A percentile compares a stretch with the other conserved stretches of the same genome.
phyloP scores from a whole-genome alignment of 2,797 vertebrate genomes.

The Pangasius sanitwongsei region DNA sequence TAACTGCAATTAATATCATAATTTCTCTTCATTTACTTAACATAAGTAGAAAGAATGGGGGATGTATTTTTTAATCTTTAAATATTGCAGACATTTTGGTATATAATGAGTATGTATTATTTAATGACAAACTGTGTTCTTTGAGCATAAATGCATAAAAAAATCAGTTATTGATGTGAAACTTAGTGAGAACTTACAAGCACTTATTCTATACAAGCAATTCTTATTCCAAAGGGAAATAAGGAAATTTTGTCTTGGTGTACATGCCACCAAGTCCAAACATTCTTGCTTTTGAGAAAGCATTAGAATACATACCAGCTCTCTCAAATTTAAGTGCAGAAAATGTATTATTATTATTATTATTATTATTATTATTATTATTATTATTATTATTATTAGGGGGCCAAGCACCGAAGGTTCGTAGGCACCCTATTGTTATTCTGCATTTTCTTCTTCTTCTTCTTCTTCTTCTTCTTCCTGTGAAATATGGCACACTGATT shows the following conservation, averaged over 20 bases:
- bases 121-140: not conserved
- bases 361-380: not conserved
- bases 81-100: constrained; percentile 35
- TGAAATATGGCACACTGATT: no score
- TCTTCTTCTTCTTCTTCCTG: no score
- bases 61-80: constrained; percentile 35
- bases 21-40: constrained; percentile 32
- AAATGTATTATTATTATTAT: not conserved
- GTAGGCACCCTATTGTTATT: no score
- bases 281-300: not conserved
- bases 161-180: not conserved
- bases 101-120: not conserved
- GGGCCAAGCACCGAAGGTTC: no score
- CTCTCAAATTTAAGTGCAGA: not conserved
- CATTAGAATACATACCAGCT: not conserved
- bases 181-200: not conserved
- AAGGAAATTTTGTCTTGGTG: not conserved
- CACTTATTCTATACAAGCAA: no score
- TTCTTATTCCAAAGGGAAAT: not conserved
- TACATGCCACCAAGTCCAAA: not conserved
- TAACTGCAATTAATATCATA: constrained; percentile 63
- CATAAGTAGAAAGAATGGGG: not conserved
- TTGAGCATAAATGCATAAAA: not conserved
- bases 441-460: no score
- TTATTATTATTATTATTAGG: not conserved